These are phyloP conservation scores for Eupithecia tripunctaria DNA, from an alignment of 2,888 invertebrate genomes.

Conservation along the genomic window DNA sequence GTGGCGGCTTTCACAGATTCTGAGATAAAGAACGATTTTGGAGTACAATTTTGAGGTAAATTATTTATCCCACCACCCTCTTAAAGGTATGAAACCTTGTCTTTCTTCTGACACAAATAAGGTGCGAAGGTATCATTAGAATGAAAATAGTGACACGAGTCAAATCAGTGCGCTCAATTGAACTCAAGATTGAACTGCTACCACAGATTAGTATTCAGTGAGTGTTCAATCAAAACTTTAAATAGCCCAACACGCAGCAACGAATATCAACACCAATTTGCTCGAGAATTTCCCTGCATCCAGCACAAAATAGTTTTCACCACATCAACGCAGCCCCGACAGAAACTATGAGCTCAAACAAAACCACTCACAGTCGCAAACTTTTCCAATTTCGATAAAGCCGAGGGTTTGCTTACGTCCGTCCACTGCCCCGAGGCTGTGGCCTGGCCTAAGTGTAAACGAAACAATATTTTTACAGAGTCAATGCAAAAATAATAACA, in stretches of 20 bases:
- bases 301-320: constrained; percentile 18
- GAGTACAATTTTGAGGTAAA: no score
- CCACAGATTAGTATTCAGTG: no score
- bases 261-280: neutral
- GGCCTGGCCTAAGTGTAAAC: neutral
- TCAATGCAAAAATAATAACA: no score
- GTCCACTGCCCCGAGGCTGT: constrained; percentile 37
- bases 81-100: no score
- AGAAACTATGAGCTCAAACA: constrained; percentile 26
- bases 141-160: no score
- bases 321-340: constrained; percentile 20
- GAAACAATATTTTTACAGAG: neutral
- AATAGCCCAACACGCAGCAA: neutral
- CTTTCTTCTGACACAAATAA: no score
- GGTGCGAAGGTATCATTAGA: no score
- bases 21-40: no score
- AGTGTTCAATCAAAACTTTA: neutral
- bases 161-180: no score
- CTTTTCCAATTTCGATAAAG: constrained; percentile 63
- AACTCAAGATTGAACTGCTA: no score
- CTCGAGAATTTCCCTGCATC: neutral
- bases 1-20: no score
- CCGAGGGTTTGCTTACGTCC: constrained; percentile 45
- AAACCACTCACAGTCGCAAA: constrained; percentile 47
- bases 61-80: no score